Percentiles rank a stretch among this genome's conserved stretches.
These are phyloP conservation scores for Lordiphosa clarofinis DNA, from an alignment of 1,140 invertebrate genomes.

Conservation along the genomic window DNA sequence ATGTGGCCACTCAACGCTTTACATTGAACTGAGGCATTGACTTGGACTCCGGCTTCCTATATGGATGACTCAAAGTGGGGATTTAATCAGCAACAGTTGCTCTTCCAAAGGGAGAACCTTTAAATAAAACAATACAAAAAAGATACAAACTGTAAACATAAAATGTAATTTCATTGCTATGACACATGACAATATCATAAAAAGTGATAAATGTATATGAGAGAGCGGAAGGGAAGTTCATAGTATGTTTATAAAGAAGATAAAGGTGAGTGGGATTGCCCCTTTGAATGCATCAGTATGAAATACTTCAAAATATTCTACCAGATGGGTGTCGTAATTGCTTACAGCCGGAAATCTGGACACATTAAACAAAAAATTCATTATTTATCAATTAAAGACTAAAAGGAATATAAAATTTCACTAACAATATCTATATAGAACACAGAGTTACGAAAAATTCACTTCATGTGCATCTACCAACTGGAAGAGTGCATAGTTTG, in stretches of 20 bases:
- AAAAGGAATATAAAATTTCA: no score
- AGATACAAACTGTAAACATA: background rate
- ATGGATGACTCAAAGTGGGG: slow-evolving; percentile 3
- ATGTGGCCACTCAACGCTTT: slow-evolving; percentile 28
- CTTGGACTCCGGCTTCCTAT: background rate
- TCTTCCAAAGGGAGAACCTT: slow-evolving; percentile 8
- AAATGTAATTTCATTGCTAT: background rate
- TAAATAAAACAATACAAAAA: slow-evolving; percentile 4
- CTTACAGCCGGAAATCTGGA: no score
- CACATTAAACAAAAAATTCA: no score
- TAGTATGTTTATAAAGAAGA: no score
- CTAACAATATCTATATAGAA: no score
- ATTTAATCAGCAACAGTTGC: background rate
- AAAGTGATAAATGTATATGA: background rate
- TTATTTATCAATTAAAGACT: no score
- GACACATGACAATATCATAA: background rate
- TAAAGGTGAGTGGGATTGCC: background rate
- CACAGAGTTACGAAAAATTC: no score
- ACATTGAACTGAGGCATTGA: slow-evolving; percentile 19
- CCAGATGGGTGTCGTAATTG: no score
- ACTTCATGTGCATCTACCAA: no score
- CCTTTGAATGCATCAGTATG: background rate
- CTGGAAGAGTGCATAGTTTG: no score
- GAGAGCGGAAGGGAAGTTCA: no score
- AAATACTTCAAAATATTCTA: no score